Evolutionary conservation across 2,113 vertebrate species (phyloP), one percentile per base, ranked within the genome.

Genomic region (Poeciliopsis occidentalis): DNA sequence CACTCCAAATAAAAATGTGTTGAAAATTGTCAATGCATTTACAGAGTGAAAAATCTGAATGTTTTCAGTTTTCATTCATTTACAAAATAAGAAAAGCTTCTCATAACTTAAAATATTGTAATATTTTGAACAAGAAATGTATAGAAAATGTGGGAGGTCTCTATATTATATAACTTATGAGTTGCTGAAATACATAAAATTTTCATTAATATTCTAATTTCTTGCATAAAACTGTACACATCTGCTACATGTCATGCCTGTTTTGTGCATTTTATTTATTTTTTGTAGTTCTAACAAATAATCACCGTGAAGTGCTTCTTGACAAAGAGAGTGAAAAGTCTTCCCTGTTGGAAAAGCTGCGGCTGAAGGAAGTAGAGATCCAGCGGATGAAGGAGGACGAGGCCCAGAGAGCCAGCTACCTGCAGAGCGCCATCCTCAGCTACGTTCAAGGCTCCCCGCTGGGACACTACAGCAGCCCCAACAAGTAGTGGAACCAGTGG

Each of bases 301-400:
- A 85, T 89, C 97, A 99, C 91, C 94, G 95, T 8, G 97, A 98
- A 89, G 95, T 93, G 12, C 92, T 99, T 73, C 93, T 97, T 76
- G 98, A 99, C 94, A 96, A 96, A 87, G 97, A 98, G 78, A 91
- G 96, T 0, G 96, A 99, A 91, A 95, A 96, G 63, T 92, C 95
- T 0, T 92, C 95, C 57, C 87, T 98, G 67, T 87, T 93, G 75
- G 98, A 99, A 92, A 97, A 96, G 73, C 92, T 99, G 71, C 92
- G 96, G 13, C 93, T 96, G 67, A 94, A 91, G 63, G 97, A 98
- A 37, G 94, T 94, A 0, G 97, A 98, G 89, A 96, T 98, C 63
- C 90, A 93, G 67, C 95, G 98, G 70, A 90, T 97, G 79, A 95
- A 94, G 10, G 98, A 98, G 12, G 97, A 98, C 13, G 97, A 98